A percentile compares a stretch with the other conserved stretches of the same genome.
Evolutionary conservation across 1,140 invertebrate genomes (phyloP).

Genomic region (Penaeus indicus): DNA sequence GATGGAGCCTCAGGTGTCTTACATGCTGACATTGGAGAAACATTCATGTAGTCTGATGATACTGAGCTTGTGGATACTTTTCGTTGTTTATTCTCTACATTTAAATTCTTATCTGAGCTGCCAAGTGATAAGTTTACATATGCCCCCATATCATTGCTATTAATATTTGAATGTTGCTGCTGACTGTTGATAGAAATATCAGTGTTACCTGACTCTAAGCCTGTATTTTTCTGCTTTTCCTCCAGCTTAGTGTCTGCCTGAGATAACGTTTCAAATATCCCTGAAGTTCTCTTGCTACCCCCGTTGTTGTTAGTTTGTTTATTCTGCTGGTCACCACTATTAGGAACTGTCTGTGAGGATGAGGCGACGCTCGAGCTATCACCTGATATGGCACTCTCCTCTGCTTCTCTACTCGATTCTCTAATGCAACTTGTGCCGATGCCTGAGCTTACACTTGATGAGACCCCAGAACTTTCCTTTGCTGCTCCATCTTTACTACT

Average conservation of each 20-base stretch:
- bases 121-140: constrained; percentile 52
- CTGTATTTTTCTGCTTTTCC: constrained; percentile 32
- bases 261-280: constrained; percentile 38
- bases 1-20: constrained; percentile 27
- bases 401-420: constrained; percentile 51
- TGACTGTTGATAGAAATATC: constrained; percentile 15
- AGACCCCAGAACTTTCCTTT: constrained; percentile 22
- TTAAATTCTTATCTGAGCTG: constrained; percentile 33
- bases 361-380: constrained; percentile 23
- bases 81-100: constrained; percentile 45
- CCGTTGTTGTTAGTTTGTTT: constrained; percentile 15
- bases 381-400: constrained; percentile 59
- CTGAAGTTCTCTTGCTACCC: constrained; percentile 45
- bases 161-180: neutral
- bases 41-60: constrained; percentile 50
- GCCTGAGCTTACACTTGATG: constrained; percentile 51
- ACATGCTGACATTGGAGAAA: constrained; percentile 46
- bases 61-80: constrained; percentile 38
- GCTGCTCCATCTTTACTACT: constrained; percentile 26
- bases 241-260: constrained; percentile 37
- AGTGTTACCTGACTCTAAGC: constrained; percentile 20
- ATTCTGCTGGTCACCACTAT: constrained; percentile 41
- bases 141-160: constrained; percentile 43
- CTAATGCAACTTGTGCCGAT: constrained; percentile 58
- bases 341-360: constrained; percentile 59